Percentiles rank a stretch among this genome's conserved stretches.
Conservation (phyloP, 2,113 vertebrate species). For the Cyprinodon variegatus region DNA sequence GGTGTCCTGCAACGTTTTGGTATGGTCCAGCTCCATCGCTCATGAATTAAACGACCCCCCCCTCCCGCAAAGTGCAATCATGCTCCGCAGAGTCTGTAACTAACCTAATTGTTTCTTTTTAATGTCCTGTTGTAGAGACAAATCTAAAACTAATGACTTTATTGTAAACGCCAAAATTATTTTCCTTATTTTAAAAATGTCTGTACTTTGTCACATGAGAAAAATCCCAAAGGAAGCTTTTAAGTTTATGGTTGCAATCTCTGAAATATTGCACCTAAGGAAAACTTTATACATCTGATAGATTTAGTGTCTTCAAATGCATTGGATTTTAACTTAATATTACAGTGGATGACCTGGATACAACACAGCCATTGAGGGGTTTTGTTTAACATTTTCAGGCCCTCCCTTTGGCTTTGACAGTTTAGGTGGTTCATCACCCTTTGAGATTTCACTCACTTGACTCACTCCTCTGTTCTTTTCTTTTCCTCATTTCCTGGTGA, state of each 20-base stretch:
- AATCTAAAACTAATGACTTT: not conserved
- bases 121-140: not conserved
- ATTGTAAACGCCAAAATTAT: too few relatives aligned
- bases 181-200: too few relatives aligned
- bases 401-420: not conserved
- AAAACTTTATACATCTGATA: not conserved
- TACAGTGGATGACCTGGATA: not conserved
- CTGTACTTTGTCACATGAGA: too few relatives aligned
- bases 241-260: too few relatives aligned
- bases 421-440: not conserved
- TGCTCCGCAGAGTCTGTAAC: not conserved
- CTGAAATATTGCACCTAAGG: too few relatives aligned
- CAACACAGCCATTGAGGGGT: not conserved
- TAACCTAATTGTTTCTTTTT: not conserved
- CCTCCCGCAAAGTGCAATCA: too few relatives aligned
- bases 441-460: not conserved
- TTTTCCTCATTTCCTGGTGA: not conserved
- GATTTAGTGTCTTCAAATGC: not conserved
- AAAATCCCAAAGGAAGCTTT: too few relatives aligned
- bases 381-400: not conserved
- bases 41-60: too few relatives aligned
- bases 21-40: too few relatives aligned
- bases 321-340: not conserved
- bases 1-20: not conserved
- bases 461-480: not conserved